Evolutionary conservation across 2,797 vertebrate genomes (phyloP).

Genomic region (Momotus momota): DNA sequence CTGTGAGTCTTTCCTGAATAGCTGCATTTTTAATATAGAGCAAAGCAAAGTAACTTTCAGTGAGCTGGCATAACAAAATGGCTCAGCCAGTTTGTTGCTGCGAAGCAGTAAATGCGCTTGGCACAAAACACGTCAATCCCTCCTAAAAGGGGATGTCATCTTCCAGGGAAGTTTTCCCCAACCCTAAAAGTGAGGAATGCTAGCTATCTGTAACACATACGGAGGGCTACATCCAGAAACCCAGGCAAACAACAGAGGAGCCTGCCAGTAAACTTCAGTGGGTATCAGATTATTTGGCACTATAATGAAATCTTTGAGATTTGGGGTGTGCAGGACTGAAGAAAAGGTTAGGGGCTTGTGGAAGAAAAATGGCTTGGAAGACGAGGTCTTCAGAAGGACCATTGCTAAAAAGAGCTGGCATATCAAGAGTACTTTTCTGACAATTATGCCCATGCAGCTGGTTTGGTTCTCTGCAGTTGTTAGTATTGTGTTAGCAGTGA

Average conservation of each 20-base stretch:
- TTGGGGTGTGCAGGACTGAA: no score
- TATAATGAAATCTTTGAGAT: neutral
- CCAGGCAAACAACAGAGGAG: accelerated
- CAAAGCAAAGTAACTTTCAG: neutral
- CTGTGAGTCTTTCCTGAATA: neutral
- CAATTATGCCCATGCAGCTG: accelerated
- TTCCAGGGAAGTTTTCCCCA: neutral
- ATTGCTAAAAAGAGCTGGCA: neutral
- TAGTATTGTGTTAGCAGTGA: accelerated
- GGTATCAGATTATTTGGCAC: no score
- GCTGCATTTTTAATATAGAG: neutral
- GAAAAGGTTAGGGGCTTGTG: no score
- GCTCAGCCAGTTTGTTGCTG: neutral
- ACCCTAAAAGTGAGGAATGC: neutral
- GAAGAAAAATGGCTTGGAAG: accelerated
- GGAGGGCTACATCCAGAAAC: neutral
- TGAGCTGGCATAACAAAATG: neutral
- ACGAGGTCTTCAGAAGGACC: accelerated
- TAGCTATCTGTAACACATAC: no score
- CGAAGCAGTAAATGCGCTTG: accelerated
- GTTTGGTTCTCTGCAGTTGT: neutral
- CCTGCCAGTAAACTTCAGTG: neutral
- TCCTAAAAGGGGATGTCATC: neutral
- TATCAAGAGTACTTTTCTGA: accelerated
- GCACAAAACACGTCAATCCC: neutral